Evolutionary conservation across 1,140 invertebrate species (phyloP).

Genomic region (Cyclina sinensis): DNA sequence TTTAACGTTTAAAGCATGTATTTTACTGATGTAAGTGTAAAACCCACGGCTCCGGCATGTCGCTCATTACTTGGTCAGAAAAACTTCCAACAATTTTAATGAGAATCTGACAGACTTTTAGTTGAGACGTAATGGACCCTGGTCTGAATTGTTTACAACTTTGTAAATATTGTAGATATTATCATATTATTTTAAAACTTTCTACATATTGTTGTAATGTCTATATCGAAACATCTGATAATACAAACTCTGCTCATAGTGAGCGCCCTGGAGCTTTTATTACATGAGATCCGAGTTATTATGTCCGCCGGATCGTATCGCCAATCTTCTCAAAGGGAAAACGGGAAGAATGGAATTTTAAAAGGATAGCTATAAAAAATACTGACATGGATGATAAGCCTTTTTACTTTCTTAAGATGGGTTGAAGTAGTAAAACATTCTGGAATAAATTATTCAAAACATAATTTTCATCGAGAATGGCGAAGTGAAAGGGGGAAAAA

Average conservation of each 20-base stretch:
- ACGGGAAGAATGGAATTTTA: background rate
- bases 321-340: background rate
- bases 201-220: slow-evolving; percentile 8
- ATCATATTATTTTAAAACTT: slow-evolving; percentile 16
- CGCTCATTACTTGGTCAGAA: slow-evolving; percentile 17
- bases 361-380: background rate
- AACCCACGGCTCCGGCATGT: slow-evolving; percentile 27
- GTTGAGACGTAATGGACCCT: background rate
- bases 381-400: too few relatives aligned
- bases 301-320: background rate
- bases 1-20: slow-evolving; percentile 29
- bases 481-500: too few relatives aligned
- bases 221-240: background rate
- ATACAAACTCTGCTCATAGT: background rate
- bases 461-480: too few relatives aligned
- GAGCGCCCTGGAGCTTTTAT: background rate
- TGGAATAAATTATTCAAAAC: too few relatives aligned
- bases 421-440: too few relatives aligned
- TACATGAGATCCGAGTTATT: background rate
- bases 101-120: slow-evolving; percentile 10
- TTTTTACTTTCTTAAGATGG: too few relatives aligned
- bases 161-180: slow-evolving; percentile 11
- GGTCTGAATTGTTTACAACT: slow-evolving; percentile 25
- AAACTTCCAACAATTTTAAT: slow-evolving; percentile 36
- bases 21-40: slow-evolving; percentile 38